A percentile compares a stretch with the other conserved stretches of the same genome.
Evolutionary conservation across 2,113 vertebrate species (phyloP).

Genomic region (Anoplopoma fimbria): DNA sequence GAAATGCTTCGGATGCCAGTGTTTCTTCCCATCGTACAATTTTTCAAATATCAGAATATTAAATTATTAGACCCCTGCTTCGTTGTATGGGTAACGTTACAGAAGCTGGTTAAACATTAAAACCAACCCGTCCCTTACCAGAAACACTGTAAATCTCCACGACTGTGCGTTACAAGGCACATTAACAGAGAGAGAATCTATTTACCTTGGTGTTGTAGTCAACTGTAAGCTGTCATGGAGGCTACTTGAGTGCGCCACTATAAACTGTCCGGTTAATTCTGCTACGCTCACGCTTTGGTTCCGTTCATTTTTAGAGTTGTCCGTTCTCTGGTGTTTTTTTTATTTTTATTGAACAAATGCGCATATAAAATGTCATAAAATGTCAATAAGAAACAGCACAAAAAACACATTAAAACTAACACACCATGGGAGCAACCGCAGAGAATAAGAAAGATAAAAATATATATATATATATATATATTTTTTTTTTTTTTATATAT

Average conservation of each 20-base stretch:
- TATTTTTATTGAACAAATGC: too few relatives aligned
- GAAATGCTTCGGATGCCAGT: background rate
- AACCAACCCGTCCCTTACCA: background rate
- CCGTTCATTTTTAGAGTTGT: background rate
- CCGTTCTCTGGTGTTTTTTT: too few relatives aligned
- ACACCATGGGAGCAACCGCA: too few relatives aligned
- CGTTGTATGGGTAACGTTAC: background rate
- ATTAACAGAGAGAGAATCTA: background rate
- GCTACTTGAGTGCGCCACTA: slow-evolving; percentile 5
- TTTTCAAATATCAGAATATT: background rate
- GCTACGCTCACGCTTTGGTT: slow-evolving; percentile 8
- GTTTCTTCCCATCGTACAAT: background rate
- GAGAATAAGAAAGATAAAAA: too few relatives aligned
- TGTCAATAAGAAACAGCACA: too few relatives aligned
- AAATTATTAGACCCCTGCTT: background rate
- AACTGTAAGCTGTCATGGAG: slow-evolving; percentile 33
- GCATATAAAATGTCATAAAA: too few relatives aligned
- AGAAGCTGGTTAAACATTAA: background rate
- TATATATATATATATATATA: too few relatives aligned
- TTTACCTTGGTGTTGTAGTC: slow-evolving; percentile 48
- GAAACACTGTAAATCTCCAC: too few relatives aligned
- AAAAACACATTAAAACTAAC: too few relatives aligned
- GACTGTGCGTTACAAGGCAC: background rate
- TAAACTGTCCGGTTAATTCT: slow-evolving; percentile 12
- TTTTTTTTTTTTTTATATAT: too few relatives aligned